phyloP scores from a whole-genome alignment of 2,113 vertebrate genomes.

The Malurus cyaneus region DNA sequence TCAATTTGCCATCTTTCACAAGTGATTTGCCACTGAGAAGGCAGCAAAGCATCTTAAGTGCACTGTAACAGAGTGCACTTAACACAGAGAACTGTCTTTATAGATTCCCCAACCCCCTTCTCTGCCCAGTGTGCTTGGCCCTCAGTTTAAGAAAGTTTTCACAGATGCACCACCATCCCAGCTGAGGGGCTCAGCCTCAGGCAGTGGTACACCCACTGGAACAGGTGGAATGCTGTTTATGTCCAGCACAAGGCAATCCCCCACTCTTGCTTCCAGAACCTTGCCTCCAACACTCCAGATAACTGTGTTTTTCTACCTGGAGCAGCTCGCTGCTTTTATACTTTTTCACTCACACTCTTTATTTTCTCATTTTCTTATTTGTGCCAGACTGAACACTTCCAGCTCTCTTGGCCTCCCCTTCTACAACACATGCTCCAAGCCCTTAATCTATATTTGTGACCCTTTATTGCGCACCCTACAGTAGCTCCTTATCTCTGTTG shows the following conservation, averaged over 20 bases:
- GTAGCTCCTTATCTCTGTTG: rapidly evolving
- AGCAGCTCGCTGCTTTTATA: not conserved
- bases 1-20: not conserved
- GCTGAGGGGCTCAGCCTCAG: not conserved
- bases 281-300: not conserved
- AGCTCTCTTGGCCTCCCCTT: not conserved
- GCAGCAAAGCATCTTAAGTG: not conserved
- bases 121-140: not conserved
- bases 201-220: not conserved
- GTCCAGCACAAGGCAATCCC: not conserved
- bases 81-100: not conserved
- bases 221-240: not conserved
- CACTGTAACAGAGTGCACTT: not conserved
- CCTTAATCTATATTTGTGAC: not conserved
- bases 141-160: not conserved
- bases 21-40: not conserved
- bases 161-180: not conserved
- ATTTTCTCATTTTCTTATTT: not conserved
- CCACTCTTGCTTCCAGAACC: not conserved
- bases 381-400: not conserved
- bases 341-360: not conserved
- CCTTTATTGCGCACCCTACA: not conserved
- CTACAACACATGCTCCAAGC: not conserved
- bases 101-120: not conserved
- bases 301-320: not conserved